Conservation (phyloP, 2,888 invertebrate genomes). For the Melinaea menophilus region DNA sequence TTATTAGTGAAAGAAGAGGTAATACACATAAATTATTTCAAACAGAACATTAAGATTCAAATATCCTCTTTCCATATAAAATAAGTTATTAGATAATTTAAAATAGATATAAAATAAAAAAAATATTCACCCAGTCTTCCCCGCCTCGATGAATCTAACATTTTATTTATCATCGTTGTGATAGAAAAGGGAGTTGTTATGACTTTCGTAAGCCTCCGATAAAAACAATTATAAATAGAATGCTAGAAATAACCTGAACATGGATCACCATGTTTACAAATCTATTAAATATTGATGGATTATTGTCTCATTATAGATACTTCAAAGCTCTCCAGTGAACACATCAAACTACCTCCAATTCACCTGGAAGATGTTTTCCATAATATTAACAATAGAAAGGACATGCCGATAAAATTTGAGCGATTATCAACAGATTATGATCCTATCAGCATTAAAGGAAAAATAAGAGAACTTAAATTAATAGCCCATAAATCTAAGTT, state of each 20-base stretch:
- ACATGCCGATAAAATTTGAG: slow-evolving; percentile 3
- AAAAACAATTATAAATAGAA: too few species aligned
- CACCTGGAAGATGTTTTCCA: slow-evolving; percentile 44
- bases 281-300: too few species aligned
- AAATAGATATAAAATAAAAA: too few species aligned
- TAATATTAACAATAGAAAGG: slow-evolving; percentile 24
- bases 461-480: slow-evolving; percentile 59
- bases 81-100: neutral
- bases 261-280: too few species aligned
- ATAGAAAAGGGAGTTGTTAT: too few species aligned
- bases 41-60: neutral
- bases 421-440: slow-evolving; percentile 24
- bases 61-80: neutral
- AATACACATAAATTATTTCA: slow-evolving; percentile 25
- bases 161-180: too few species aligned
- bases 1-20: slow-evolving; percentile 49
- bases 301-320: slow-evolving; percentile 31
- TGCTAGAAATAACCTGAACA: too few species aligned
- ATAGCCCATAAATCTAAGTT: slow-evolving; percentile 32
- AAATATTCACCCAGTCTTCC: too few species aligned
- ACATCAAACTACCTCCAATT: slow-evolving; percentile 56
- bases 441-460: slow-evolving; percentile 55
- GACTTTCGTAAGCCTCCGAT: too few species aligned
- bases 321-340: slow-evolving; percentile 24
- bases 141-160: too few species aligned